Base-by-base conservation (phyloP, 2,113 vertebrate species). In the Apeltes quadracus region DNA sequence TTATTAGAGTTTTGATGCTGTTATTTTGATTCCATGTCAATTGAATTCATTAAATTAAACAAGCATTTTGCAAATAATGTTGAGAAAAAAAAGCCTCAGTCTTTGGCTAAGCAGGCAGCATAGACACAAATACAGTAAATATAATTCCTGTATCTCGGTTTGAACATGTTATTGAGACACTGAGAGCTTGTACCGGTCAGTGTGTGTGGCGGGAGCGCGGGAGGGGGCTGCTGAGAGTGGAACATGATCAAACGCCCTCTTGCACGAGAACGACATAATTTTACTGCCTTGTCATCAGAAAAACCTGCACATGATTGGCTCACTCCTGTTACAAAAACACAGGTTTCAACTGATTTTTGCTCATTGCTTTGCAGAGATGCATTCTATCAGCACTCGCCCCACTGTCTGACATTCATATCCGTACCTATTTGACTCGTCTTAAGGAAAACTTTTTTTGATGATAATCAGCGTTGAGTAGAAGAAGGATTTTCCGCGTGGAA, bases 21-120 rank as follows among this genome's bases (percentile, higher is more conserved):
- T 67, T 83, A 78, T 67, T 87, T 87, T 89, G 84, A 86, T 89
- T 89, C 75, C 71, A 53, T 81, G 87, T 78, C 75, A 86, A 67
- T 85, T 87, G 71, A 81, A 83, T 84, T 81, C 46, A 79, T 84
- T 81, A 50, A 79, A 70, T 82, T 63, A 79, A 75, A 84, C 61
- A 71, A 88, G 77, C 76, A 73, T 85, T 80, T 84, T 84, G 11
- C 72, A 82, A 81, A 76, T 69, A 82, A 80, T 76, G 55, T 77
- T 58, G 59, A 55, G 51, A 83, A 82, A 32, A 70, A 83, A 82
- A 32, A 70, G 70, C 64, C 64, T 80, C 46, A 72, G 71, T 69
- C 59, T 75, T 86, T 71, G 57, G 54, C 36, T 57, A 54, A 72
- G 70, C 55, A 69, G 64, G 15, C 27, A 44, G 57, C 55, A 81